These are phyloP conservation scores for Upupa epops DNA, from an alignment of 2,113 vertebrate genomes.

Conservation along the genomic window DNA sequence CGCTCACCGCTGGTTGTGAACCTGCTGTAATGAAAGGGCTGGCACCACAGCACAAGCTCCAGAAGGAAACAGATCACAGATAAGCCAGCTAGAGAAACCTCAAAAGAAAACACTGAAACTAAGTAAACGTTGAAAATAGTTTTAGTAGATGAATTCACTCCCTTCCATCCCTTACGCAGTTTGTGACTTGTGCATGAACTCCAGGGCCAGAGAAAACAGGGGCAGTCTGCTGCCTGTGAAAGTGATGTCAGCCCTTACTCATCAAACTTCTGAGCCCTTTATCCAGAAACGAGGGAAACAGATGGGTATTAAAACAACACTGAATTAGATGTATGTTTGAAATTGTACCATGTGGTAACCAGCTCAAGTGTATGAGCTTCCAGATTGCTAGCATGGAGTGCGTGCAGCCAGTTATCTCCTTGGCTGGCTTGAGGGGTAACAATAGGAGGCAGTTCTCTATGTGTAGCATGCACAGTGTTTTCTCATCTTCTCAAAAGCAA, in stretches of 20 bases:
- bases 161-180: neutral
- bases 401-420: neutral
- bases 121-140: neutral
- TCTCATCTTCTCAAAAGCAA: neutral
- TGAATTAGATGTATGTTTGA: neutral
- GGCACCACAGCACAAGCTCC: constrained; percentile 15
- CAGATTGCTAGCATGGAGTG: neutral
- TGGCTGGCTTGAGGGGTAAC: neutral
- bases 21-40: constrained; percentile 30
- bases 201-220: neutral
- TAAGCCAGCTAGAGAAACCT: constrained; percentile 33
- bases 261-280: neutral
- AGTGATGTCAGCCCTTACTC: neutral
- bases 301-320: neutral
- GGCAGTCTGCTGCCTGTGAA: neutral
- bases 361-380: neutral
- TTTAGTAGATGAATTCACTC: neutral
- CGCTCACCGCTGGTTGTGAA: neutral
- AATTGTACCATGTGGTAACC: neutral
- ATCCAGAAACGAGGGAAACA: neutral
- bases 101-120: constrained; percentile 17
- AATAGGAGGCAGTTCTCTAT: neutral
- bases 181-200: neutral
- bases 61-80: neutral
- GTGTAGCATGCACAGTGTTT: neutral